Evolutionary conservation across 2,797 vertebrate genomes (phyloP), one percentile per base, ranked within the genome.

Genomic region (Columba guinea): DNA sequence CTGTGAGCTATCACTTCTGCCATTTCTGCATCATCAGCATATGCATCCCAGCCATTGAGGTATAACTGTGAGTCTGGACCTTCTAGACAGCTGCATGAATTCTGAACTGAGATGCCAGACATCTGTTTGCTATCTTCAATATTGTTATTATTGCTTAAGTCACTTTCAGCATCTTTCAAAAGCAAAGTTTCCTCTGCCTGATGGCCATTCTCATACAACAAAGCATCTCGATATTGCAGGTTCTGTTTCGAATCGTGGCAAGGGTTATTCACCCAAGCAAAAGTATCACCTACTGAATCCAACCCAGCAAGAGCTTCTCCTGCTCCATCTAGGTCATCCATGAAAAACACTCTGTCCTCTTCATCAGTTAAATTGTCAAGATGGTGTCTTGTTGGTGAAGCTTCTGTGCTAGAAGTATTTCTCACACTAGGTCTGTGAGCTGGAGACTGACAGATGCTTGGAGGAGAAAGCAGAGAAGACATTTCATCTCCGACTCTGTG

Each of bases 401-500:
- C 97, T 89, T 98, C 98, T 8, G 96, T 95, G 73, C 98, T 98
- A 77, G 98, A 98, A 44, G 97, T 96, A 52, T 97, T 98, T 79
- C 98, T 98, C 21, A 97, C 93, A 62, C 94, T 97, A 8, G 97
- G 94, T 39, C 96, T 95, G 90, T 97, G 98, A 20, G 99, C 99
- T 0, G 99, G 99, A 63, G 99, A 99, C 96, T 98, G 99, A 92
- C 98, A 98, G 97, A 98, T 98, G 81, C 99, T 99, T 71, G 99
- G 99, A 9, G 99, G 99, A 1, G 99, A 99, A 69, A 99, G 98
- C 92, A 99, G 98, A 39, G 98, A 99, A 28, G 99, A 99, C 99
- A 99, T 99, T 96, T 99, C 99, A 17, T 99, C 99, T 9, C 99
- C 99, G 0, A 99, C 99, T 34, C 98, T 98, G 93, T 99, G 98